Conservation (phyloP, 2,888 invertebrate species). For the Odontomyia ornata region DNA sequence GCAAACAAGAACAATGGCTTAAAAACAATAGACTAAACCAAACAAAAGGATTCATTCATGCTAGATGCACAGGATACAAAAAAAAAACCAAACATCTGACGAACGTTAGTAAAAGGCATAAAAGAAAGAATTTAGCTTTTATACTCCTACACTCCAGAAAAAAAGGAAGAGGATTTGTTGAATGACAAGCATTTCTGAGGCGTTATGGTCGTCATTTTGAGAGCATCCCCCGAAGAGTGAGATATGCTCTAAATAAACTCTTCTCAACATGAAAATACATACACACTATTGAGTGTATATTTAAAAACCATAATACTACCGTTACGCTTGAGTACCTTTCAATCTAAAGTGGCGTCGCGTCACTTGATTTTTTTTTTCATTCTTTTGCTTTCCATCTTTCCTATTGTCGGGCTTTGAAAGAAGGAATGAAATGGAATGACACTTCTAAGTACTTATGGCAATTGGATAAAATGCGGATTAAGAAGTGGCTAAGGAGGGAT, state of each 20-base stretch:
- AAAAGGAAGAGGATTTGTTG: neutral
- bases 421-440: slow-evolving; percentile 19
- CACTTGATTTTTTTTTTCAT: neutral
- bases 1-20: neutral
- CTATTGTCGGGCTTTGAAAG: slow-evolving; percentile 6
- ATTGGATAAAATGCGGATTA: slow-evolving; percentile 41
- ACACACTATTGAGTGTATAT: slow-evolving; percentile 11
- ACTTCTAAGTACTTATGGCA: slow-evolving; percentile 42
- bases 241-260: slow-evolving; percentile 7
- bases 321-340: slow-evolving; percentile 36
- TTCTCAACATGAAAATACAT: neutral
- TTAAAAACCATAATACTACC: slow-evolving; percentile 28
- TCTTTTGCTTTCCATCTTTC: slow-evolving; percentile 13
- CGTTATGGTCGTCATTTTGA: neutral
- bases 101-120: neutral
- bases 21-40: slow-evolving; percentile 9
- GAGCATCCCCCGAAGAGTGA: neutral
- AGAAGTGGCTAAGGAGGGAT: slow-evolving; percentile 23
- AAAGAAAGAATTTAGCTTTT: too few species aligned
- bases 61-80: neutral
- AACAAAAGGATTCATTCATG: slow-evolving; percentile 14
- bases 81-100: neutral
- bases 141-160: too few species aligned
- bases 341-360: slow-evolving; percentile 22
- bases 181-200: too few species aligned